A percentile compares a stretch with the other conserved stretches of the same genome.
Conservation (phyloP, 2,113 vertebrate species). For the Hemicordylus capensis region DNA sequence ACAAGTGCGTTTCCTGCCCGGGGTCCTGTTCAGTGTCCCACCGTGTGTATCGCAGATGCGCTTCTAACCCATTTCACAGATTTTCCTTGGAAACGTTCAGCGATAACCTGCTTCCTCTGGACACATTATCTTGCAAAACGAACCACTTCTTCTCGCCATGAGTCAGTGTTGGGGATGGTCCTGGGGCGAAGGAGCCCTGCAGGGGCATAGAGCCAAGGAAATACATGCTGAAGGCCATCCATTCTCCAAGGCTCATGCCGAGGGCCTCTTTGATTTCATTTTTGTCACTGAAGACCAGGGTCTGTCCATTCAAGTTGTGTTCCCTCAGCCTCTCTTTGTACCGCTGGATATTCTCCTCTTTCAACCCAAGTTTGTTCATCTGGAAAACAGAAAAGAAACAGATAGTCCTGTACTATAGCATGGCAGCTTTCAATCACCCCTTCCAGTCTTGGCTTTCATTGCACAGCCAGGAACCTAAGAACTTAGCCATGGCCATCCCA, state of each 20-base stretch:
- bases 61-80: neutral
- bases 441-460: too few species aligned
- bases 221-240: conserved; percentile 39
- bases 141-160: neutral
- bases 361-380: conserved; percentile 40
- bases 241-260: conserved; percentile 47
- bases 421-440: too few species aligned
- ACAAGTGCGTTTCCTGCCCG: neutral
- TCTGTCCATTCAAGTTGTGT: conserved; percentile 37
- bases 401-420: neutral
- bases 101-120: neutral
- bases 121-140: neutral
- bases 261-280: conserved; percentile 41
- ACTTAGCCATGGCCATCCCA: too few species aligned
- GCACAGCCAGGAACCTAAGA: neutral
- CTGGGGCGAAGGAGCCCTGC: neutral
- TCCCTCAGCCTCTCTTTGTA: conserved; percentile 26
- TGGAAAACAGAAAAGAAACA: conserved; percentile 15
- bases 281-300: conserved; percentile 38
- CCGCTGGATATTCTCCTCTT: neutral
- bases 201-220: conserved; percentile 34
- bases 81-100: conserved; percentile 11
- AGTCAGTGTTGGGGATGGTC: neutral
- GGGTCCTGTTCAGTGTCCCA: neutral
- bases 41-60: neutral